Percentiles rank a stretch among this genome's conserved stretches.
Conservation (phyloP, 2,113 vertebrate species). For the Cromileptes altivelis region DNA sequence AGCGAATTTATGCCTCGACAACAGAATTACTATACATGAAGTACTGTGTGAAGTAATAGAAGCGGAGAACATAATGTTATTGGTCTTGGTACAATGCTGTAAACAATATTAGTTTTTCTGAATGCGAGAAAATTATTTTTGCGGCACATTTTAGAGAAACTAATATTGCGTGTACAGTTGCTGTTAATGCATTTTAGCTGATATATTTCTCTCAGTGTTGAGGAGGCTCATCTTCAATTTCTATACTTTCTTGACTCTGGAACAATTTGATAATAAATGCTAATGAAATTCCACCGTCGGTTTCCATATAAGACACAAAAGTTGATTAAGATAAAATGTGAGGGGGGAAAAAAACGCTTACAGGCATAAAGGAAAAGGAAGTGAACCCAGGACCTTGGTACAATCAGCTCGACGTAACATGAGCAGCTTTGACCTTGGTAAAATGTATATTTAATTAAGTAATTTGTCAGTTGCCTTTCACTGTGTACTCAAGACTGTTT, state of each 20-base stretch:
- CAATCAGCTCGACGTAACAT: slow-evolving; percentile 5
- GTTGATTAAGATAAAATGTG: slow-evolving; percentile 61
- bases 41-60: slow-evolving; percentile 46
- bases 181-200: slow-evolving; percentile 36
- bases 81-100: slow-evolving; percentile 31
- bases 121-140: slow-evolving; percentile 57
- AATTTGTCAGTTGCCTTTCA: slow-evolving; percentile 15
- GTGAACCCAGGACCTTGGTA: slow-evolving; percentile 37
- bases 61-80: slow-evolving; percentile 49
- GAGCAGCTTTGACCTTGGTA: slow-evolving; percentile 36
- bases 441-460: slow-evolving; percentile 24
- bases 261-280: slow-evolving; percentile 54
- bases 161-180: slow-evolving; percentile 22
- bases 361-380: slow-evolving; percentile 19
- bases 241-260: not conserved
- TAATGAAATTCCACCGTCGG: slow-evolving; percentile 65
- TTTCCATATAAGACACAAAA: slow-evolving; percentile 52
- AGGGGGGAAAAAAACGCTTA: not conserved
- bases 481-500: slow-evolving; percentile 5
- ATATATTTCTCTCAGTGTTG: slow-evolving; percentile 20
- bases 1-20: slow-evolving; percentile 42
- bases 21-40: slow-evolving; percentile 45
- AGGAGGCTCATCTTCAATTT: slow-evolving; percentile 28
- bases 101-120: slow-evolving; percentile 61
- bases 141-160: slow-evolving; percentile 28